Evolutionary conservation across 2,797 vertebrate species (phyloP).

Genomic region (Helostoma temminkii): DNA sequence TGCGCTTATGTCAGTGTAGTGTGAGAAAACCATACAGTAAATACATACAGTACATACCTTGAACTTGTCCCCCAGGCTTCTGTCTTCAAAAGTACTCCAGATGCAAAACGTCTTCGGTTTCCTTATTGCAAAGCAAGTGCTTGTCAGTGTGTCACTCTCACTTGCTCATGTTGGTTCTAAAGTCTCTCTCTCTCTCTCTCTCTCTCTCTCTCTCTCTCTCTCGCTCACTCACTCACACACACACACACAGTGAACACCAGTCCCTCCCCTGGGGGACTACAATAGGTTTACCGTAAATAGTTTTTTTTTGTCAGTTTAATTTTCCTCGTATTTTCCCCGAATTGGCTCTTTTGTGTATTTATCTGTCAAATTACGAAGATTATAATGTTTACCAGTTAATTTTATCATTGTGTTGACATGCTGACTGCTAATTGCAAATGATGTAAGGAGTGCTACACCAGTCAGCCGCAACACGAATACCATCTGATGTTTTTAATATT

Average conservation of each 20-base stretch:
- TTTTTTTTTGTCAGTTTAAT: constrained; percentile 54
- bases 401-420: background rate
- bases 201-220: background rate
- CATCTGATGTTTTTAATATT: no score
- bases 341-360: constrained; percentile 30
- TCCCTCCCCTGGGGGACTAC: constrained; percentile 51
- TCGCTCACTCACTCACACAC: background rate
- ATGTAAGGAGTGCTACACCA: background rate
- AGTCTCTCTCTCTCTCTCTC: constrained; percentile 41
- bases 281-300: constrained; percentile 59
- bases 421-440: background rate
- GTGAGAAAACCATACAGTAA: constrained; percentile 14
- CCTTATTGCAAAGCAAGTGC: constrained; percentile 55
- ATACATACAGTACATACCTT: constrained; percentile 67
- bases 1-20: background rate
- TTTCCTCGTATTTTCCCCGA: constrained; percentile 31
- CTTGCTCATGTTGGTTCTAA: constrained; percentile 44
- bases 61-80: constrained; percentile 29
- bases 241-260: constrained; percentile 15
- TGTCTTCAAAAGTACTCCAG: constrained; percentile 48
- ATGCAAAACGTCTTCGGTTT: constrained; percentile 64
- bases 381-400: no score
- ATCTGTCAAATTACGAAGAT: no score
- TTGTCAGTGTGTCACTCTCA: constrained; percentile 57
- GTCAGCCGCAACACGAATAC: no score